A percentile compares a stretch with the other conserved stretches of the same genome.
Conservation (phyloP, 1,140 invertebrate species). For the Drosophila navojoa region DNA sequence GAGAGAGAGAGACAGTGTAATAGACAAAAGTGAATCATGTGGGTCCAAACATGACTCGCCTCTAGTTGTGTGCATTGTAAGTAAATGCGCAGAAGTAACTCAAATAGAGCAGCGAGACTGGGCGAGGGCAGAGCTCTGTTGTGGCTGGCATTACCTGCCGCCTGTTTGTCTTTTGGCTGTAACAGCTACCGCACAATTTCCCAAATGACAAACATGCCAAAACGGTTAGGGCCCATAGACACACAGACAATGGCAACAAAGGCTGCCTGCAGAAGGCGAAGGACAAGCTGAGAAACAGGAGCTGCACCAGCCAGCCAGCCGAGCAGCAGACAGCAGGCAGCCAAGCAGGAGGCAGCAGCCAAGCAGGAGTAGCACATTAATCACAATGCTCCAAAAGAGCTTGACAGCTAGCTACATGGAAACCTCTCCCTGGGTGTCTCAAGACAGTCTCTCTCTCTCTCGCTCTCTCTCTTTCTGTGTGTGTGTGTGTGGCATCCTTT, state of each 20-base stretch:
- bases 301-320: background rate
- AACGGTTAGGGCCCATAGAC: conserved; percentile 60
- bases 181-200: conserved; percentile 77
- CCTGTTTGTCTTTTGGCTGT: conserved; percentile 67
- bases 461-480: background rate
- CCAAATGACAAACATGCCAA: conserved; percentile 82
- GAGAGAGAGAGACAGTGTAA: background rate
- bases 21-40: conserved; percentile 23
- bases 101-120: conserved; percentile 26
- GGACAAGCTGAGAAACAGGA: conserved; percentile 25
- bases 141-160: conserved; percentile 55
- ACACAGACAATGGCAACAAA: conserved; percentile 69
- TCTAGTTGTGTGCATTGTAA: conserved; percentile 20
- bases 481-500: conserved; percentile 75
- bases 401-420: conserved; percentile 72
- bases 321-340: conserved; percentile 20
- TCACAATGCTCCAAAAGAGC: conserved; percentile 81
- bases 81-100: conserved; percentile 26
- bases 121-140: background rate
- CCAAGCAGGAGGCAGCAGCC: conserved; percentile 38
- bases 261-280: conserved; percentile 25
- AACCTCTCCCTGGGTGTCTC: conserved; percentile 65
- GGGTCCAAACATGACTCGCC: conserved; percentile 3
- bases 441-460: background rate
- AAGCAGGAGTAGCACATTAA: conserved; percentile 64